These are phyloP conservation scores for Raja brachyura DNA, from an alignment of 2,113 vertebrate genomes.

Conservation along the genomic window DNA sequence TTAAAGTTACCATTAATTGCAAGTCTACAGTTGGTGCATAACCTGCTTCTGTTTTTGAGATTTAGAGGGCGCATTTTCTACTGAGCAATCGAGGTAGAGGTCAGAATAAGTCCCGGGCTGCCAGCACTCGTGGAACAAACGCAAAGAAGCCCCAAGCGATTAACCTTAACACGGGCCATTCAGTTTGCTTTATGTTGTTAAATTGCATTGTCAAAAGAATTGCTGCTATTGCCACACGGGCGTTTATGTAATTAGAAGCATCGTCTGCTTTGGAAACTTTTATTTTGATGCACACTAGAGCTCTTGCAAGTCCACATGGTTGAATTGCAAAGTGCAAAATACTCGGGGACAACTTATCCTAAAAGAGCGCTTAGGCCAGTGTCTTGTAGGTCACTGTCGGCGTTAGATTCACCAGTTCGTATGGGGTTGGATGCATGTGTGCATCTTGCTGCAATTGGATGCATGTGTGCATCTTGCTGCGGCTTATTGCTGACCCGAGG, in stretches of 20 bases:
- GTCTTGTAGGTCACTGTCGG: not conserved
- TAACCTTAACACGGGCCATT: not conserved
- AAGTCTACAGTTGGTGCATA: not conserved
- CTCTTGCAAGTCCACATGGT: not conserved
- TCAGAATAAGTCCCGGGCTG: not conserved
- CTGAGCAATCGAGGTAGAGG: not conserved
- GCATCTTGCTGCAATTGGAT: not conserved
- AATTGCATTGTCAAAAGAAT: not conserved
- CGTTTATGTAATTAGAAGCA: too few species aligned
- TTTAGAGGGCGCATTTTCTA: too few species aligned
- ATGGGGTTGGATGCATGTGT: not conserved
- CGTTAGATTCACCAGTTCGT: not conserved
- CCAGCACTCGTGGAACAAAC: not conserved
- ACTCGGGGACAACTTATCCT: not conserved
- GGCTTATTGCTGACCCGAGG: not conserved
- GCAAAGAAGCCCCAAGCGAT: not conserved
- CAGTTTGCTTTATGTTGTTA: not conserved
- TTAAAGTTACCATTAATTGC: too few species aligned
- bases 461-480: not conserved
- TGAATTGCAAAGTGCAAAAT: too few species aligned
- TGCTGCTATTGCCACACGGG: not conserved
- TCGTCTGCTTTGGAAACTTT: not conserved
- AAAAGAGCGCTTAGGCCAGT: not conserved
- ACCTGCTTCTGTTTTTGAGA: not conserved
- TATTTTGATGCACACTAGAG: not conserved